Percentiles rank a stretch among this genome's conserved stretches.
Evolutionary conservation across 2,797 vertebrate genomes (phyloP).

Genomic region (Halcyon leucocephala): DNA sequence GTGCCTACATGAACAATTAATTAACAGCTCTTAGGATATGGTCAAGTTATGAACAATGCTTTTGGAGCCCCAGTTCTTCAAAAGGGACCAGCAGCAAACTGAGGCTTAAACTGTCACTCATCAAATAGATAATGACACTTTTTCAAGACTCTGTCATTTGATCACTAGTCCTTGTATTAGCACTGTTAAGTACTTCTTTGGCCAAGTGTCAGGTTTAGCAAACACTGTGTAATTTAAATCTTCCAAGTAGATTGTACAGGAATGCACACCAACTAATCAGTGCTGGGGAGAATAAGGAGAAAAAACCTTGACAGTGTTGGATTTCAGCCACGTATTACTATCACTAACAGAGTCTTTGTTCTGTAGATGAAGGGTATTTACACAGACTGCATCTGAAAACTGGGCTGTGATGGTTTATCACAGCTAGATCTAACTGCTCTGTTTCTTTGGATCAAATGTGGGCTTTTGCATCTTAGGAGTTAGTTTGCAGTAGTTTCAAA

Average conservation of each 20-base stretch:
- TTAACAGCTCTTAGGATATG: not conserved
- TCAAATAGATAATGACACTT: constrained; percentile 69
- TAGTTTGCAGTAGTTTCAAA: constrained; percentile 16
- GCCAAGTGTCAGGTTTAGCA: constrained; percentile 70
- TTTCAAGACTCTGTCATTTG: constrained; percentile 65
- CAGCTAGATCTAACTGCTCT: not conserved
- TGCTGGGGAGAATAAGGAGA: not conserved
- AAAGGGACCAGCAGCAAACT: constrained; percentile 40
- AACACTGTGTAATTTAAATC: constrained; percentile 74
- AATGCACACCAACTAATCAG: constrained; percentile 63
- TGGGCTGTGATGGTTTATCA: not conserved
- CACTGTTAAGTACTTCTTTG: constrained; percentile 69
- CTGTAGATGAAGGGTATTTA: not conserved
- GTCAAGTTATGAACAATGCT: not conserved
- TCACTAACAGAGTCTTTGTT: not conserved
- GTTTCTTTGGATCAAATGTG: not conserved
- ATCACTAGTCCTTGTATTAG: constrained; percentile 62
- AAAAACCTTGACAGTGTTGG: not conserved
- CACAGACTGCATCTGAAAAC: not conserved
- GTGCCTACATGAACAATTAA: not conserved
- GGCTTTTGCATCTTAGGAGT: not conserved
- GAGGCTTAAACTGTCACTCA: constrained; percentile 70
- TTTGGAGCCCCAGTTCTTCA: constrained; percentile 22
- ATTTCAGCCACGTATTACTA: constrained; percentile 24
- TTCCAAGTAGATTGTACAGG: constrained; percentile 62